These are phyloP conservation scores for Anser cygnoides DNA, from an alignment of 2,113 vertebrate genomes.

Conservation along the genomic window DNA sequence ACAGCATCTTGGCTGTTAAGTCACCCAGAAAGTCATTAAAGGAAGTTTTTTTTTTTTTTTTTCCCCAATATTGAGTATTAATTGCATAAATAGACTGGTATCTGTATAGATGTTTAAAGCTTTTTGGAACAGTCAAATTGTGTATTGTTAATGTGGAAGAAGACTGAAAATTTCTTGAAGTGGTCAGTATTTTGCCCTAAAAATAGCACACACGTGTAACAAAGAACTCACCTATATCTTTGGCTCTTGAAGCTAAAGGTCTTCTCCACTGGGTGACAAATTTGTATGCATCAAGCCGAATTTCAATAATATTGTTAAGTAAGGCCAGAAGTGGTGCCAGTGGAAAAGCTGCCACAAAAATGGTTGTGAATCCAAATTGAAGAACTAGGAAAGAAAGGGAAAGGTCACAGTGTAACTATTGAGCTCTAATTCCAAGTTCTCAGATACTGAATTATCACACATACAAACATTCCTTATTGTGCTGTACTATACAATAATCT, in stretches of 20 bases:
- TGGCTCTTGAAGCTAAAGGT: slow-evolving; percentile 92
- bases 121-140: not conserved
- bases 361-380: slow-evolving; percentile 97
- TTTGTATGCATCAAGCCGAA: slow-evolving; percentile 95
- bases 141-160: not conserved
- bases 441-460: not conserved
- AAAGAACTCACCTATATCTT: slow-evolving; percentile 89
- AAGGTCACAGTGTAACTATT: not conserved
- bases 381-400: slow-evolving; percentile 79
- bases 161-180: not conserved
- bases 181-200: not conserved
- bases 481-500: not conserved
- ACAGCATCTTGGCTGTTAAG: not conserved
- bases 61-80: not conserved
- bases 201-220: not conserved
- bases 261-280: slow-evolving; percentile 96
- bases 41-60: not conserved
- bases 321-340: slow-evolving; percentile 93
- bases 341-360: slow-evolving; percentile 97
- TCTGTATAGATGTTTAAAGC: not conserved
- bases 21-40: not conserved
- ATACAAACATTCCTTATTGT: not conserved
- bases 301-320: slow-evolving; percentile 97
- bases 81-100: not conserved
- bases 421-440: not conserved